These are phyloP conservation scores for Dorcus hopei DNA, from an alignment of 2,888 invertebrate species.

Conservation along the genomic window DNA sequence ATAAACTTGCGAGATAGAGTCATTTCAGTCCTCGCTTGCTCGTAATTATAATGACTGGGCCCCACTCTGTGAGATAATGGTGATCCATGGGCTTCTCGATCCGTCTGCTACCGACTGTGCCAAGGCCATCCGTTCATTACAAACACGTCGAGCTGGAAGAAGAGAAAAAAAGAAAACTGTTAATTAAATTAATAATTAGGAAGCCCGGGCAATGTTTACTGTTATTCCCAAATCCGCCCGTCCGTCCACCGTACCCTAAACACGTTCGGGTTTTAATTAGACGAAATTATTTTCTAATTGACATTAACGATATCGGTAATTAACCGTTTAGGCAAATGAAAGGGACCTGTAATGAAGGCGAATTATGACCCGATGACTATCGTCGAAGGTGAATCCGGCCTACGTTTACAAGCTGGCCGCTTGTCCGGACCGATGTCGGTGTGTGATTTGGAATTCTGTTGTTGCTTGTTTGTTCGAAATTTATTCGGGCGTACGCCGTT, in stretches of 20 bases:
- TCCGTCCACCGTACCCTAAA: no score
- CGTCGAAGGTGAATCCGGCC: no score
- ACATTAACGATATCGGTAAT: background rate
- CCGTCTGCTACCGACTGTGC: conserved; percentile 23
- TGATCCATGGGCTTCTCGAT: conserved; percentile 28
- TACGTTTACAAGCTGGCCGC: no score
- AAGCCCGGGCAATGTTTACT: conserved; percentile 12
- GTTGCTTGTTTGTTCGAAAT: no score
- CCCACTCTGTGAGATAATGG: conserved; percentile 33
- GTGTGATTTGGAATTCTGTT: no score
- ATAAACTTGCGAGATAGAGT: conserved; percentile 32
- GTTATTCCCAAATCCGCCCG: no score
- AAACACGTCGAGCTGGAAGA: no score
- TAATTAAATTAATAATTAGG: conserved; percentile 25
- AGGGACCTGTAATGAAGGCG: background rate
- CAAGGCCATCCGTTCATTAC: conserved; percentile 21
- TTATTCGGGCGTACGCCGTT: no score
- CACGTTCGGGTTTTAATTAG: background rate
- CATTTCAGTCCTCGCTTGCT: conserved; percentile 32
- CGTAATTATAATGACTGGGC: conserved; percentile 36
- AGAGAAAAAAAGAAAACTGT: conserved; percentile 15
- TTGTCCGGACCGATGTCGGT: no score
- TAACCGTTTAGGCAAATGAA: background rate
- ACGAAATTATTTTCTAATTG: background rate
- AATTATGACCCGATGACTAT: no score